These are phyloP conservation scores for Plectropomus leopardus DNA, from an alignment of 2,113 vertebrate genomes.

Conservation along the genomic window DNA sequence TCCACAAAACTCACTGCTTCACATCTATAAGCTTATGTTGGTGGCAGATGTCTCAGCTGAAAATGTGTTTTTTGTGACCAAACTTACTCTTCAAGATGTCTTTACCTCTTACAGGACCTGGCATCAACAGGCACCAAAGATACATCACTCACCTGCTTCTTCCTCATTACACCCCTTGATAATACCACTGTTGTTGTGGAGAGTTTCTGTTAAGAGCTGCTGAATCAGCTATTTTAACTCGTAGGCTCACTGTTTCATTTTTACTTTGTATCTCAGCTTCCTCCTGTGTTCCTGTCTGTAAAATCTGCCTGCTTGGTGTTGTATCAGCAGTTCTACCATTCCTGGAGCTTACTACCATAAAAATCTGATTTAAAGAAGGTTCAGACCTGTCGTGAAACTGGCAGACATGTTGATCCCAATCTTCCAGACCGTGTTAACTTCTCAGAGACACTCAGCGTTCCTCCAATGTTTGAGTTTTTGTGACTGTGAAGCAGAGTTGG, in stretches of 20 bases:
- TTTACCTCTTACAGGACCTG: background rate
- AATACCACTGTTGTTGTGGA: background rate
- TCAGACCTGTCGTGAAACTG: slow-evolving; percentile 53
- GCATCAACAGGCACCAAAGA: background rate
- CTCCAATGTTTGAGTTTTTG: background rate
- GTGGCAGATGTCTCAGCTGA: background rate
- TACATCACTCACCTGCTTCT: background rate
- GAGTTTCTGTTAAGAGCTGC: background rate
- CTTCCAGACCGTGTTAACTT: background rate
- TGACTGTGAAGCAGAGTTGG: background rate
- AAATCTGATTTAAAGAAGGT: background rate
- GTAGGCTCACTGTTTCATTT: background rate
- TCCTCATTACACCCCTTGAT: background rate
- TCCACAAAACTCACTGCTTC: too few relatives aligned
- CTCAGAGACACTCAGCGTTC: background rate
- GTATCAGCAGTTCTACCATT: background rate
- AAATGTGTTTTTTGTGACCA: too few relatives aligned
- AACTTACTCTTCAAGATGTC: background rate
- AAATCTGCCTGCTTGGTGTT: background rate
- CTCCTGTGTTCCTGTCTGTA: background rate
- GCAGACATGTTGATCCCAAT: slow-evolving; percentile 48
- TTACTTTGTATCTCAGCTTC: too few relatives aligned
- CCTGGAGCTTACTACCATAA: background rate
- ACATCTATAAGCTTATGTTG: too few relatives aligned
- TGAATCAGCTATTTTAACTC: background rate